Base-by-base conservation (phyloP, 2,888 invertebrate genomes). In the Anthoptus insignis region DNA sequence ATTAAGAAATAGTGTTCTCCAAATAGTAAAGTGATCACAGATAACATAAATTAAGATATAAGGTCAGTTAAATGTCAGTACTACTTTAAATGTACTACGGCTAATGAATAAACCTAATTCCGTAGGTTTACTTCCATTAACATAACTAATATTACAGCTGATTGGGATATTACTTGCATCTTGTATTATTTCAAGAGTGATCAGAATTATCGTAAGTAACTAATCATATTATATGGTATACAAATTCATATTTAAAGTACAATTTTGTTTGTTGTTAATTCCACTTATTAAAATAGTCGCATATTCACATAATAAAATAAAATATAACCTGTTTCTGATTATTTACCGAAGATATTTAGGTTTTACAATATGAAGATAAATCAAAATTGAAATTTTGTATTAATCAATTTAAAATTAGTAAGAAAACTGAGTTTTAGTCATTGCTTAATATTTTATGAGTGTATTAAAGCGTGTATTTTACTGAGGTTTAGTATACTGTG, bases 11-110 rank as follows among this genome's bases (percentile, higher is more conserved):
- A 61, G 61, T 54, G 61, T 45, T 54, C 61, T 54, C 54, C 54
- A 54, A 59, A 47, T 34, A 59, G 47, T 45, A 37, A 39, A 53
- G 32, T 39, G 60, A 61, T 61, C 42, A 32, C 13, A 47, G 54
- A 61, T 54, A 54, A 61, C 45, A 61, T 54, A 61, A 61, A 61
- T 61, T 63, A 63, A 63, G 63, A 63, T 49, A 56, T 54, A 63
- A 60, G 63, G 56, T 63, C 56, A 63, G 52, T 14, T 63, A 63
- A 63, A 56, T 63, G 63, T 56, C 63, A 56, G 56, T 45, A 37
- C 49, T 56, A 63, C 49, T 63, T 56, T 49, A 49, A 56, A 63
- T 52, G 59, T 42, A 9, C 39, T 53, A n/a, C 27, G 8, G 19
- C 54, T 63, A 56, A 47, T 54, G 49, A 63, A 56, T 56, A 63